Evolutionary conservation across 2,113 vertebrate genomes (phyloP).

Genomic region (Anolis sagrei): DNA sequence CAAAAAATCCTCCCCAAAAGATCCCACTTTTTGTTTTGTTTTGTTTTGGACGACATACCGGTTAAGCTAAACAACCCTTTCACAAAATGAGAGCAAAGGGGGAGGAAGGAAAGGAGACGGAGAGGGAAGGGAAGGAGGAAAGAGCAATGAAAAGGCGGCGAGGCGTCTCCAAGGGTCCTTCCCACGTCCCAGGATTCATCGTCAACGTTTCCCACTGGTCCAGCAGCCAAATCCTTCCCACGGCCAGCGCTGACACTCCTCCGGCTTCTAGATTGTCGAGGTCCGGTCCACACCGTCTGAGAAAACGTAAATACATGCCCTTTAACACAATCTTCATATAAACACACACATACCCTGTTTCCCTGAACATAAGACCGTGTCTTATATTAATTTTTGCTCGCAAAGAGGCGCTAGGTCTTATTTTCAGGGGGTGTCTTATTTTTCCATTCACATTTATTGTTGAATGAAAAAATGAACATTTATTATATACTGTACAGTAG

Average conservation of each 20-base stretch:
- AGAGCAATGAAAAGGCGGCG: slow-evolving; percentile 68
- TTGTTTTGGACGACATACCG: slow-evolving; percentile 74
- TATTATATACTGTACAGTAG: too few relatives aligned
- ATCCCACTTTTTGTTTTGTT: slow-evolving; percentile 66
- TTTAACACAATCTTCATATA: too few relatives aligned
- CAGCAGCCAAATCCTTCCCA: slow-evolving; percentile 77
- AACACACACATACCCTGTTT: too few relatives aligned
- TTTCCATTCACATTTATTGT: too few relatives aligned
- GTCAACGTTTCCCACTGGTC: slow-evolving; percentile 75
- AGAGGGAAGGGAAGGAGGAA: slow-evolving; percentile 41
- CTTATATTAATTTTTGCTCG: too few relatives aligned
- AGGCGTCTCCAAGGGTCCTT: slow-evolving; percentile 72
- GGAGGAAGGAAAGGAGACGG: slow-evolving; percentile 22
- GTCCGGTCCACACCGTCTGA: slow-evolving; percentile 95
- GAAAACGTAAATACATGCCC: slow-evolving; percentile 24
- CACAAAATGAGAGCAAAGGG: slow-evolving; percentile 77
- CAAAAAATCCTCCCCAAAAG: slow-evolving; percentile 63
- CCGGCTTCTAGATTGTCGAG: slow-evolving; percentile 89
- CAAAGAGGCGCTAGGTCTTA: too few relatives aligned
- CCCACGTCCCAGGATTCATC: slow-evolving; percentile 58
- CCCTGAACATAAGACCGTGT: too few relatives aligned
- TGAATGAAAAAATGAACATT: too few relatives aligned
- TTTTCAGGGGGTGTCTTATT: too few relatives aligned
- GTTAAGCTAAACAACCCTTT: slow-evolving; percentile 80
- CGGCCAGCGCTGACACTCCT: slow-evolving; percentile 78